A percentile compares a stretch with the other conserved stretches of the same genome.
Conservation (phyloP, 2,113 vertebrate species). For the Oriolus oriolus region DNA sequence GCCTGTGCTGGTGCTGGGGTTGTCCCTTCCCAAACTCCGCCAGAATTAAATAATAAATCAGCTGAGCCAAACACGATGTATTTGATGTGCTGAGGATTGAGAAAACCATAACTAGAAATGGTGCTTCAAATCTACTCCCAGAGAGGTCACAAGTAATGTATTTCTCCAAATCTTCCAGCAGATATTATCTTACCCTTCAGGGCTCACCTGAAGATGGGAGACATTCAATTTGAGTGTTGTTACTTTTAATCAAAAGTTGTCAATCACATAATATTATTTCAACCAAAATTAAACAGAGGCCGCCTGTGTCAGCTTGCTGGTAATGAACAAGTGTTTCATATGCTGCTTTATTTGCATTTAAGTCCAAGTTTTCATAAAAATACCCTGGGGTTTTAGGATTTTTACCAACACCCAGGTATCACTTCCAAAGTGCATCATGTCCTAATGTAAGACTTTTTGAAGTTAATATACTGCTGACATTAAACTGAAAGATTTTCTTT, state of each 20-base stretch:
- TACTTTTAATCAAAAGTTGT: slow-evolving; percentile 34
- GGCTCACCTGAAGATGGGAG: not conserved
- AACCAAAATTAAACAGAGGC: not conserved
- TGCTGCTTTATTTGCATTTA: not conserved
- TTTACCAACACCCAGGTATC: not conserved
- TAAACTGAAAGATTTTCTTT: not conserved
- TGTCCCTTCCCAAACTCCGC: not conserved
- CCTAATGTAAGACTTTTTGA: slow-evolving; percentile 2
- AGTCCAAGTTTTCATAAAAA: not conserved
- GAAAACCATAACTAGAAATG: not conserved
- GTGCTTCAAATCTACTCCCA: not conserved
- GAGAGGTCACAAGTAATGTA: not conserved
- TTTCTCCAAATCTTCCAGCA: not conserved
- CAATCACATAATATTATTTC: not conserved
- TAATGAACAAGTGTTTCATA: not conserved
- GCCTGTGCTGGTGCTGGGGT: not conserved
- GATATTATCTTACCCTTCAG: not conserved
- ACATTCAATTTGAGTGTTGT: not conserved
- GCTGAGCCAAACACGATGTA: not conserved
- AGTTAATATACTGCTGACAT: not conserved
- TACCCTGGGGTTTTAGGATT: not conserved
- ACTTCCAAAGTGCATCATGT: not conserved
- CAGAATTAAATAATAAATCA: not conserved
- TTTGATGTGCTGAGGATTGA: not conserved
- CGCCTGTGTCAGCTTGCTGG: not conserved